phyloP scores from a whole-genome alignment of 2,113 vertebrate genomes.

The Tursiops truncatus region DNA sequence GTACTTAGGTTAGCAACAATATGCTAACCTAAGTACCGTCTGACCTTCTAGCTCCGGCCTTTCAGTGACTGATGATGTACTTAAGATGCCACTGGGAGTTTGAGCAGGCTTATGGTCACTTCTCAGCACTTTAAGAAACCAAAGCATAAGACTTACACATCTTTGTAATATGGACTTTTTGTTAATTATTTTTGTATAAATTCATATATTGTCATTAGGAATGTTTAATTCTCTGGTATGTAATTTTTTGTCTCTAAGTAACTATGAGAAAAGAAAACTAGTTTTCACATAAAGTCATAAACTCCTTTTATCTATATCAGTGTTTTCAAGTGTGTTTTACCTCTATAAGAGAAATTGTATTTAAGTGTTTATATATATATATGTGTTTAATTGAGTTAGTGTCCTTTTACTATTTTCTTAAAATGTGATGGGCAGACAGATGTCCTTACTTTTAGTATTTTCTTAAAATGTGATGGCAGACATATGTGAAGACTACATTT shows the following conservation, averaged over 20 bases:
- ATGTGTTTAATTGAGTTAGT: constrained; percentile 37
- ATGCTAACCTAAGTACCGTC: neutral
- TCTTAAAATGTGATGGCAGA: constrained; percentile 63
- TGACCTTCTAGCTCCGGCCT: neutral
- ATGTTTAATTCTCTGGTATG: neutral
- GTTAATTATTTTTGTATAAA: constrained; percentile 13
- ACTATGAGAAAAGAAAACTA: neutral
- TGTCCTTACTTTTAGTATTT: constrained; percentile 66
- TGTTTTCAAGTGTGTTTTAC: neutral
- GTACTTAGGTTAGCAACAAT: neutral
- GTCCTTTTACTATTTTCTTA: constrained; percentile 57
- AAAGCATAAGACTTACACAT: neutral
- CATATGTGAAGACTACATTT: constrained; percentile 76
- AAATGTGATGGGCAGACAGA: constrained; percentile 62
- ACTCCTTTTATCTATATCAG: neutral
- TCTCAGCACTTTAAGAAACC: neutral
- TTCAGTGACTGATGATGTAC: neutral
- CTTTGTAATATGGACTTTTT: neutral
- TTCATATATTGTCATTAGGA: neutral
- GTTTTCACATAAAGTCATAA: neutral
- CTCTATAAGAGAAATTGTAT: neutral
- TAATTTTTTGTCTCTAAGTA: neutral
- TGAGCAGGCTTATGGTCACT: neutral
- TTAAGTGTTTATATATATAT: neutral
- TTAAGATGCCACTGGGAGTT: neutral